Base-by-base conservation (phyloP, 2,113 vertebrate genomes). In the Spea multiplicata region DNA sequence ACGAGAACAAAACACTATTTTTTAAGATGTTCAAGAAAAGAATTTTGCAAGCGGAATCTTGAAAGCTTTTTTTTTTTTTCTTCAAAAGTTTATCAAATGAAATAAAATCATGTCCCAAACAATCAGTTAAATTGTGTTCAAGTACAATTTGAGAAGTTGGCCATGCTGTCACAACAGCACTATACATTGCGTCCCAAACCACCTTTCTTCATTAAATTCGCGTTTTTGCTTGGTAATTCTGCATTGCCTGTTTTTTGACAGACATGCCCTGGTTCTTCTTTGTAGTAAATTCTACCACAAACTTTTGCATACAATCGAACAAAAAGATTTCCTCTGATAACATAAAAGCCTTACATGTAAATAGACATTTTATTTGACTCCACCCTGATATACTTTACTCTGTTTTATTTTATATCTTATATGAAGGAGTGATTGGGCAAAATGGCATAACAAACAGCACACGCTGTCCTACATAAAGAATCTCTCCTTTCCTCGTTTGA, bases 291-390 rank as follows among this genome's bases (percentile, higher is more conserved):
- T 85, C 89, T 89, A 90, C 89, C 88, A 92, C 91, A 91, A 82
- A 86, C 90, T 90, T 91, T 89, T 92, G 88, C 91, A 90, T 91
- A 91, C 87, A 86, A 89, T 89, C 94, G 94, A 95, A 94, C 90
- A 94, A 93, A 90, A 91, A 83, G 84, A 94, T 94, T 94, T 94
- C 93, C 94, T 95, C 94, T 94, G 92, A 95, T 93, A 91, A 96
- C 94, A 93, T 95, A 93, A 94, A 94, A 94, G 96, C 97, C 96
- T 99, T 98, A 98, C 94, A 94, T 98, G 95, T 97, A 96, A 83
- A 97, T 93, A 96, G 92, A 71, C 49, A 55, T 94, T 92, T 88
- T 87, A 88, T 93, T 93, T 92, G 93, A 93, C 94, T 94, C 92
- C 80, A 0, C 84, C 87, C 81, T 82, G 82, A 45, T 57, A 66